Conservation (phyloP, 2,888 invertebrate genomes). For the Caenorhabditis afra region DNA sequence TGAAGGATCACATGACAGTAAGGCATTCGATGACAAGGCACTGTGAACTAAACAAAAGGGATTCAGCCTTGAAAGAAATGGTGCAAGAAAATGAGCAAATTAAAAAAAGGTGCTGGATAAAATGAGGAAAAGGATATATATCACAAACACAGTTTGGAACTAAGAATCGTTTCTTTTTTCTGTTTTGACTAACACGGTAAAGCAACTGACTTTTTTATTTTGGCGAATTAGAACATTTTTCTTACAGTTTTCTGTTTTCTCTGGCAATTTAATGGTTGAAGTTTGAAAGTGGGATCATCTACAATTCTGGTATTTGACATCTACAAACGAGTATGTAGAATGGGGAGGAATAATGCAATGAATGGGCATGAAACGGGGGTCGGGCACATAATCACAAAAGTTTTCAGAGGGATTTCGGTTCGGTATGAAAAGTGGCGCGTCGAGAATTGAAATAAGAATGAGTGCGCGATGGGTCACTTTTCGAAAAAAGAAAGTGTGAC, state of each 20-base stretch:
- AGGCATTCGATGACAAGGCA: conserved; percentile 12
- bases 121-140: background rate
- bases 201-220: conserved; percentile 39
- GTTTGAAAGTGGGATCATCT: background rate
- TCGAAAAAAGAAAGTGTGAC: background rate
- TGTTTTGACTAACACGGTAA: conserved; percentile 29
- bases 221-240: conserved; percentile 1
- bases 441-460: conserved; percentile 3
- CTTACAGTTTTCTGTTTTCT: conserved; percentile 6
- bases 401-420: no score
- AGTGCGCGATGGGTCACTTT: conserved; percentile 11
- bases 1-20: conserved; percentile 26
- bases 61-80: background rate
- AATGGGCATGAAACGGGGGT: conserved; percentile 26
- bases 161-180: conserved; percentile 14
- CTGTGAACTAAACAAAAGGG: background rate
- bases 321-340: background rate
- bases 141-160: conserved; percentile 39
- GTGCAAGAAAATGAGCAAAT: conserved; percentile 21
- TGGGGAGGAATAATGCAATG: conserved; percentile 26
- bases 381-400: conserved; percentile 35
- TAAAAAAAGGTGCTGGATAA: no score
- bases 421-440: no score
- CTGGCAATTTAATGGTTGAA: conserved; percentile 11
- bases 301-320: background rate